Evolutionary conservation across 1,140 invertebrate genomes (phyloP), one percentile per base, ranked within the genome.

Genomic region (Drosophila kohkoa): DNA sequence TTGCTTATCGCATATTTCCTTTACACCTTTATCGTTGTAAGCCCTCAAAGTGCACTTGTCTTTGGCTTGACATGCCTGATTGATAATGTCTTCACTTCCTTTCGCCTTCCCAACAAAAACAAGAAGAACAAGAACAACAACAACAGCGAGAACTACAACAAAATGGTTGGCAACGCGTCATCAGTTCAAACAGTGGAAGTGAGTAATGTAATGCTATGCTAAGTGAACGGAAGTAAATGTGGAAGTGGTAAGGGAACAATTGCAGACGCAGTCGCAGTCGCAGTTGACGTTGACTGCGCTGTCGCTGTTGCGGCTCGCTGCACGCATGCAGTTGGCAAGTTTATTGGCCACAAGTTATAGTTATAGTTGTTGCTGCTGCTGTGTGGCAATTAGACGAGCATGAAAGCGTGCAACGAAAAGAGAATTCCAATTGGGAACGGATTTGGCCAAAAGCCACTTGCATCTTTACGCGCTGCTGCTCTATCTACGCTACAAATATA

Each of bases 311-410:
- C 81, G 75, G 81, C 75, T 89, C 52, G 75, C 65, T 89, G 80
- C 54, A 73, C 79, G 64, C 67, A 77, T 63, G 54, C 76, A 51
- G 64, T 71, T 77, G 52, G 49, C 48, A 66, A 69, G 75, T 72
- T 88, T 87, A 88, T 87, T 88, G 85, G 85, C 85, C 85, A 88
- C 85, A 57, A 63, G 68, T 20, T 25, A 66, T 72, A 67, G 74
- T 64, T 38, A 28, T 62, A 32, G 55, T 62, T 45, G 28, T 51
- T 35, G 49, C 16, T 28, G 32, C 5, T 30, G 49, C 16, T 25
- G 49, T 51, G 11, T 65, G 73, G 77, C 85, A 88, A 89, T 88
- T 88, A 85, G 75, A 43, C 52, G 63, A 41, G 69, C 85, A 89
- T 73, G 85, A 89, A 89, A 89, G 85, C 85, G 86, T 89, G 85